Evolutionary conservation across 37 sponge, comb jelly and placozoan genomes (phyloP).

Genomic region (Corticium candelabrum): DNA sequence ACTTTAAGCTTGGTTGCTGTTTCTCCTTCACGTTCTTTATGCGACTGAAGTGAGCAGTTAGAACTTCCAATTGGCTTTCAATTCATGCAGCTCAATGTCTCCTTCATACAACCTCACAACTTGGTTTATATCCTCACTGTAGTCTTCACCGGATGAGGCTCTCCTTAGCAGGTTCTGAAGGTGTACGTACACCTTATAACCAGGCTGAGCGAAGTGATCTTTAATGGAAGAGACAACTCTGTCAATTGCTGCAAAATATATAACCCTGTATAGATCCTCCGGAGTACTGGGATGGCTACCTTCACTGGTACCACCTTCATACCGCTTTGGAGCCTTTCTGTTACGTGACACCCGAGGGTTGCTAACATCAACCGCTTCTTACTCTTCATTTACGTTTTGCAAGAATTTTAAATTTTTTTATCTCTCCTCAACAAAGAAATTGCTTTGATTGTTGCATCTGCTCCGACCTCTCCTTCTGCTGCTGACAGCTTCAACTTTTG

Average conservation of each 20-base stretch:
- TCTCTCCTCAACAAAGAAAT: constrained; percentile 35
- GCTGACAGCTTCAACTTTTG: neutral
- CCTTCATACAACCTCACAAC: too few species aligned
- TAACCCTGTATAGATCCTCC: constrained; percentile 25
- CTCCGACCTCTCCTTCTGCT: neutral
- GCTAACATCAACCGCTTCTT: constrained; percentile 25
- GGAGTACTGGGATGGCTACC: constrained; percentile 11
- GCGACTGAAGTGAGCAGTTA: too few species aligned
- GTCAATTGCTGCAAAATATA: constrained; percentile 53
- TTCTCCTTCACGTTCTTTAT: too few species aligned
- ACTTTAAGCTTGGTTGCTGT: too few species aligned
- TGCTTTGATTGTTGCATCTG: neutral
- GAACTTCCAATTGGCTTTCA: too few species aligned
- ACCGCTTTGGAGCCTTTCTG: constrained; percentile 36
- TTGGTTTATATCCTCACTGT: too few species aligned
- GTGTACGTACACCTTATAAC: constrained; percentile 26
- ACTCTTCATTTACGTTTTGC: constrained; percentile 24
- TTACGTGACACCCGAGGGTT: constrained; percentile 42
- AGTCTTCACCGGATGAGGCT: too few species aligned
- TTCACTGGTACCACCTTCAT: constrained; percentile 46
- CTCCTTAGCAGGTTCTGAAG: too few species aligned
- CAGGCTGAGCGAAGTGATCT: constrained; percentile 45
- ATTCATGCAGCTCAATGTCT: too few species aligned
- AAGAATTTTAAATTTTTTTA: constrained; percentile 39
- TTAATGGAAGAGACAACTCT: constrained; percentile 31